Base-by-base conservation (phyloP, 2,113 vertebrate species). In the Microcebus murinus region DNA sequence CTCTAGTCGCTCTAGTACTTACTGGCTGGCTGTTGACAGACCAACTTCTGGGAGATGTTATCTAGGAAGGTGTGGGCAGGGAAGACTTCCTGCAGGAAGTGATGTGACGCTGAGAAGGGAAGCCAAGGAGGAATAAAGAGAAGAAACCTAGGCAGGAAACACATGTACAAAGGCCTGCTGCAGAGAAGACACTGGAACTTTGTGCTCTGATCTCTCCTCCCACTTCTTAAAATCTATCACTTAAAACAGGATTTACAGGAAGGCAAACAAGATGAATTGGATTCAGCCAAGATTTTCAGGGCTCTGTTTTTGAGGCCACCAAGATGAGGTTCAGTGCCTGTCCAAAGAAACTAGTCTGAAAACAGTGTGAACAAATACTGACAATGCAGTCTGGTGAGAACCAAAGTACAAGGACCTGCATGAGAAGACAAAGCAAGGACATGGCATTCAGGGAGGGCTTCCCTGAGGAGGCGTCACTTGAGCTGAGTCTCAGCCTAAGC, bases 231-330 rank as follows among this genome's bases (percentile, higher is more conserved):
- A 95, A 93, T 81, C 86, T 45, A 79, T 45, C 80, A 55, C 67
- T 90, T 80, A 52, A 67, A 12, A 84, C 3, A 48, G 68, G 36
- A 90, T 73, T 97, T 73, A 70, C 61, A 96, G 52, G 65, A 93
- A 83, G 57, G 39, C 23, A 80, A 15, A 36, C 50, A 13, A 6
- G 15, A 86, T 77, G 77, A 86, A 86, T 0, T 12, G 67, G 48
- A n/a, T 50, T 92, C 93, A 79, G 57, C 70, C 73, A 68, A 90
- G 91, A 93, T 76, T 71, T 73, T 45, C 4, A 87, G 68, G 39
- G 31, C 20, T 73, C 39, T 68, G 86, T 45, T 83, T 83, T 39
- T 65, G 68, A 92, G 59, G 39, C 73, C 65, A 86, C 59, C 27
- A 65, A 77, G 23, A 84, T 59, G 70, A 93, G 34, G 52, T 82